Base-by-base conservation (phyloP, 2,113 vertebrate genomes). In the Echinops telfairi region DNA sequence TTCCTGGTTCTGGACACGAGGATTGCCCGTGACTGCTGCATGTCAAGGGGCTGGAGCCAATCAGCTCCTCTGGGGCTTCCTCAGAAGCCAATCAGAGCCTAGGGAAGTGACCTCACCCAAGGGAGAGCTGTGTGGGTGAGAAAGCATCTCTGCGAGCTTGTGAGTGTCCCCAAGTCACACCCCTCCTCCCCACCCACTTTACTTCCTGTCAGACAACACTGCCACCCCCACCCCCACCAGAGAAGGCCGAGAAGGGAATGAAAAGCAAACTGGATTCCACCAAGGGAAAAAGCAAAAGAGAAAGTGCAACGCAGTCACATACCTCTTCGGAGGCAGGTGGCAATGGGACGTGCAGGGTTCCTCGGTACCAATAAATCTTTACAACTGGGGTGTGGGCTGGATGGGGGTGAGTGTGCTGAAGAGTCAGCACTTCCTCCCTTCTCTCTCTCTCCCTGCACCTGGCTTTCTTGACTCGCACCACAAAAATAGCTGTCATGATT, bases 41-140 rank as follows among this genome's bases (percentile, higher is more conserved):
- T 97, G 96, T 31, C 95, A 38, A 92, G 85, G 16, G 92, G n/a
- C 73, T 94, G 76, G 47, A 93, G 83, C 97, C 96, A 97, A 97
- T 96, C 95, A 90, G 91, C 73, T 81, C 6, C 31, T 8, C 19
- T 3, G 83, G 76, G 86, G 27, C 88, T 95, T 86, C 58, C 66
- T 70, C 19, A 3, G 66, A 58, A 91, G 86, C 97, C 97, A 97
- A 97, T 96, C 96, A 96, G 89, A 88, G 60, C 29, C 27, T 7
- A 31, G 86, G 88, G 83, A 96, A 95, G 92, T 96, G 96, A 97
- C 80, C 76, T 97, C 96, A 96, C 80, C 66, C 80, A 40, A 77
- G 66, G 40, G 82, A 88, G 58, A 47, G 36, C 95, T 27, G 60
- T 58, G 95, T 95, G 92, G 96, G 95, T 2, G 73, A 93, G 80